Conservation (phyloP, 37 sponge, comb jelly and placozoan genomes). For the Eunapius fragilis region DNA sequence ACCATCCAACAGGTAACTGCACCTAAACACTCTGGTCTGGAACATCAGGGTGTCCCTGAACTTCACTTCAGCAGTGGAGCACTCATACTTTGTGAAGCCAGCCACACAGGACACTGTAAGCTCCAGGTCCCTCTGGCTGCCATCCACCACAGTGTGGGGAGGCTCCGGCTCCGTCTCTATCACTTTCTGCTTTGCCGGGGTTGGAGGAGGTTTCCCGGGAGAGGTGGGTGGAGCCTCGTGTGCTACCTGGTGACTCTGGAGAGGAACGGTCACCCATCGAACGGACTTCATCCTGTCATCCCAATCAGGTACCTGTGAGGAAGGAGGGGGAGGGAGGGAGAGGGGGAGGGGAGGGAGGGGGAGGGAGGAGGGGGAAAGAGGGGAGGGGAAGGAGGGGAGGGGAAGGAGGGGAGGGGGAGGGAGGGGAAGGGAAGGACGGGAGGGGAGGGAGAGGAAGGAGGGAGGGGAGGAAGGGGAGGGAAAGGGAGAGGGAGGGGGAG, state of each 20-base stretch:
- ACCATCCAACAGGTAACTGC: neutral
- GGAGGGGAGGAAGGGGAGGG: no score
- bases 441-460: no score
- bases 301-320: slow-evolving; percentile 88
- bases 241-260: neutral
- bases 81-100: slow-evolving; percentile 75
- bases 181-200: slow-evolving; percentile 62
- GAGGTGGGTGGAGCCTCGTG: neutral
- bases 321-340: no score
- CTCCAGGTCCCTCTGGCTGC: slow-evolving; percentile 69
- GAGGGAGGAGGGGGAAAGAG: no score
- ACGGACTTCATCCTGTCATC: slow-evolving; percentile 91
- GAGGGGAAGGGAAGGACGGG: no score
- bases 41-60: slow-evolving; percentile 95
- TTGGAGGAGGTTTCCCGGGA: slow-evolving; percentile 13
- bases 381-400: no score
- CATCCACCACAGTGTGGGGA: slow-evolving; percentile 69
- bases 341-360: neutral
- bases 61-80: slow-evolving; percentile 58
- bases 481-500: no score
- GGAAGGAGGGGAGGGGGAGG: no score
- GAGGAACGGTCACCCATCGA: slow-evolving; percentile 80
- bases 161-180: slow-evolving; percentile 94
- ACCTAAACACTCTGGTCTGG: slow-evolving; percentile 76
- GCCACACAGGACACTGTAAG: slow-evolving; percentile 68